These are phyloP conservation scores for Acyrthosiphon pisum DNA, from an alignment of 1,140 invertebrate genomes.

Conservation along the genomic window DNA sequence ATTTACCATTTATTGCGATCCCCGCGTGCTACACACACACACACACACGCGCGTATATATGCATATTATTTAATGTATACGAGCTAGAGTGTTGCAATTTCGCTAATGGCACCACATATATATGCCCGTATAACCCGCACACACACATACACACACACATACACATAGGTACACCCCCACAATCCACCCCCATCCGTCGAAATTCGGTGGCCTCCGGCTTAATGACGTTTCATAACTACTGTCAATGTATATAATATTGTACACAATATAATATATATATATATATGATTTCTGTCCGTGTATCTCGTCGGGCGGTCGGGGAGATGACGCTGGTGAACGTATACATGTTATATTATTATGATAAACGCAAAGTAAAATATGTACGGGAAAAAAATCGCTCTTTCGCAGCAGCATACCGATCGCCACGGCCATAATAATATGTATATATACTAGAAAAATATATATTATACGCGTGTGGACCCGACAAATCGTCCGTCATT, in stretches of 20 bases:
- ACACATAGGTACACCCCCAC: neutral
- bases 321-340: neutral
- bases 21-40: neutral
- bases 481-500: slow-evolving; percentile 39
- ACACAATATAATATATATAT: neutral
- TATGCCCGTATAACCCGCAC: too few species aligned
- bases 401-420: neutral
- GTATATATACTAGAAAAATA: neutral
- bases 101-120: slow-evolving; percentile 41
- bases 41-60: neutral
- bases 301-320: slow-evolving; percentile 10
- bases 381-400: neutral
- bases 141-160: neutral
- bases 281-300: slow-evolving; percentile 8
- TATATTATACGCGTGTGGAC: neutral
- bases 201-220: slow-evolving; percentile 11
- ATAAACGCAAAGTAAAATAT: neutral
- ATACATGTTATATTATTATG: neutral
- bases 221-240: slow-evolving; percentile 52
- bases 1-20: slow-evolving; percentile 39
- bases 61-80: neutral
- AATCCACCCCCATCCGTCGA: neutral
- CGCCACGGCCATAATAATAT: neutral
- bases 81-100: slow-evolving; percentile 47
- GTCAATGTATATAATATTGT: slow-evolving; percentile 38